phyloP scores from a whole-genome alignment of 2,797 vertebrate species.

The Fratercula arctica region DNA sequence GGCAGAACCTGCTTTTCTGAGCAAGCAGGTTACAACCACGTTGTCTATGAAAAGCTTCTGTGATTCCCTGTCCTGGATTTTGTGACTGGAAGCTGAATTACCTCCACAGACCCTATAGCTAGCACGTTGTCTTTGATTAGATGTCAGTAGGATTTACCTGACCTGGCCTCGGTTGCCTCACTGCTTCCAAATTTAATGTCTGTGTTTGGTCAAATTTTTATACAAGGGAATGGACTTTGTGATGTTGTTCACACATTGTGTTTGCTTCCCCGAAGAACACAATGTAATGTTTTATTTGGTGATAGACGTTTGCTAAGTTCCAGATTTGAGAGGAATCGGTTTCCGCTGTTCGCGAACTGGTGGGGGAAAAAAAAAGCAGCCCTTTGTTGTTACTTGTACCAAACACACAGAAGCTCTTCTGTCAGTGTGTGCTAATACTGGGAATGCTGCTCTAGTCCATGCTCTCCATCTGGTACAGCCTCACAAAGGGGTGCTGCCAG shows the following conservation, averaged over 20 bases:
- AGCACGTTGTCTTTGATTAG: accelerated
- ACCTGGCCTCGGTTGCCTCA: accelerated
- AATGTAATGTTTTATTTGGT: neutral
- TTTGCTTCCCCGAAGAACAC: neutral
- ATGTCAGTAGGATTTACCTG: neutral
- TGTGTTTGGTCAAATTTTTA: neutral
- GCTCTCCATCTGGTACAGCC: neutral
- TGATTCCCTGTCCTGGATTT: neutral
- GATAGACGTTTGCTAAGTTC: neutral
- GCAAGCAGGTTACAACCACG: accelerated
- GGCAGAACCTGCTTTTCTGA: neutral
- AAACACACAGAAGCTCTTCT: neutral
- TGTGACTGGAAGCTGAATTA: neutral
- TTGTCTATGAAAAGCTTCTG: neutral
- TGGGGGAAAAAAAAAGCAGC: accelerated
- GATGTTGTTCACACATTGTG: accelerated
- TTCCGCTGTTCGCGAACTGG: neutral
- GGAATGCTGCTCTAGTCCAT: neutral
- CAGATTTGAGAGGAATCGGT: neutral
- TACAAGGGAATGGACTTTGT: neutral
- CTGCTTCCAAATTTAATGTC: neutral
- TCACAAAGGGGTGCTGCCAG: neutral
- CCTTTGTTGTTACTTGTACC: neutral
- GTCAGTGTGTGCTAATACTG: neutral
- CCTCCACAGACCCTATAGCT: neutral